phyloP scores from a whole-genome alignment of 2,888 invertebrate genomes.

The Troilus luridus region DNA sequence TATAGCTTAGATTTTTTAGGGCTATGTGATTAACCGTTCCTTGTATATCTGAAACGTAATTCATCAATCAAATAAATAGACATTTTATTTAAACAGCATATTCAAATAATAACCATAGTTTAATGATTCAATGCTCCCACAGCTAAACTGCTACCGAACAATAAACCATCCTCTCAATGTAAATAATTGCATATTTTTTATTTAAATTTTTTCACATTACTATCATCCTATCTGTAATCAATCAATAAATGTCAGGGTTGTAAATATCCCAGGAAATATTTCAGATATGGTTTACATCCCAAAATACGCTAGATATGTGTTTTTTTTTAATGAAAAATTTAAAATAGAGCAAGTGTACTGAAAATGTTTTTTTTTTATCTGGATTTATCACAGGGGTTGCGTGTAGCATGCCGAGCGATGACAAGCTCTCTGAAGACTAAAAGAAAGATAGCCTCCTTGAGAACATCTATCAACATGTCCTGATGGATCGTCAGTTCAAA shows the following conservation, averaged over 20 bases:
- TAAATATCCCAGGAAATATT: neutral
- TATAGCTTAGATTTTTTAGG: too few species aligned
- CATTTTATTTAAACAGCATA: too few species aligned
- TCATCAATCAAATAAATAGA: too few species aligned
- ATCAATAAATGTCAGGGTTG: neutral
- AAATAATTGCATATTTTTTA: too few species aligned
- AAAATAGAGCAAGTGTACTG: neutral
- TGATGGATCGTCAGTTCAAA: neutral
- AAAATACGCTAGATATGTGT: neutral
- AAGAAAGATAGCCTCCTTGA: slow-evolving; percentile 45
- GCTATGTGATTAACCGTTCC: too few species aligned
- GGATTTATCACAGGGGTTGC: neutral
- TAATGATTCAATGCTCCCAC: too few species aligned
- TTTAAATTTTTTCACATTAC: too few species aligned
- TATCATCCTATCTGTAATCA: neutral
- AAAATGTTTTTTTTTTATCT: slow-evolving; percentile 14
- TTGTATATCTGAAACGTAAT: too few species aligned
- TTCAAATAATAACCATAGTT: too few species aligned
- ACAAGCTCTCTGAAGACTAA: slow-evolving; percentile 16
- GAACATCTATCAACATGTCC: slow-evolving; percentile 5
- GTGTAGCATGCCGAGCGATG: slow-evolving; percentile 40
- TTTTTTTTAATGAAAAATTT: neutral
- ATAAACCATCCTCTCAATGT: too few species aligned
- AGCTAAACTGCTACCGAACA: too few species aligned
- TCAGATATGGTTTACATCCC: too few species aligned